A percentile compares a stretch with the other conserved stretches of the same genome.
Evolutionary conservation across 2,113 vertebrate species (phyloP).

Genomic region (Seriola dumerili): DNA sequence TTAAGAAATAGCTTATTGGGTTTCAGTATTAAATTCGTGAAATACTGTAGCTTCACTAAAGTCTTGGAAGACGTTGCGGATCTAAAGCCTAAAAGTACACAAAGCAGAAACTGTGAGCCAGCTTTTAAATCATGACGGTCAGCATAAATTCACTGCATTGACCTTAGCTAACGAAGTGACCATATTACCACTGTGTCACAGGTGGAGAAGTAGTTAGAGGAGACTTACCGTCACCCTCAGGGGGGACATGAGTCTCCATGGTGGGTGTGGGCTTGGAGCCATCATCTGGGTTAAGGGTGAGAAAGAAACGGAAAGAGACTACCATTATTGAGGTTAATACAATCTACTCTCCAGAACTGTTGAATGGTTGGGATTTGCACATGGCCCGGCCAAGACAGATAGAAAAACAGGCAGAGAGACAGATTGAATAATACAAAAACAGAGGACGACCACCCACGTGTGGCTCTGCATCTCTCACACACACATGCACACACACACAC

Average conservation of each 20-base stretch:
- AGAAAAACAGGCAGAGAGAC: conserved; percentile 52
- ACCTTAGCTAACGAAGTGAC: not conserved
- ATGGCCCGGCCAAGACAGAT: conserved; percentile 90
- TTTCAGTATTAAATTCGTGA: conserved; percentile 20
- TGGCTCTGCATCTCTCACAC: conserved; percentile 24
- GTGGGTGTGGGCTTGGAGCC: conserved; percentile 97
- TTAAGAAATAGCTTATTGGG: not conserved
- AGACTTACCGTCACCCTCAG: conserved; percentile 93
- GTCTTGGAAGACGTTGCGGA: not conserved
- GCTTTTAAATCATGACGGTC: not conserved
- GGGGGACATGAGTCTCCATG: conserved; percentile 91
- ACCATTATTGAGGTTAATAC: conserved; percentile 99
- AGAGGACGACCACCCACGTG: conserved; percentile 49
- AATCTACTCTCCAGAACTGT: conserved; percentile 99
- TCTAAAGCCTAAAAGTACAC: not conserved
- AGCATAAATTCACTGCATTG: not conserved
- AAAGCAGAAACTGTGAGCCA: not conserved
- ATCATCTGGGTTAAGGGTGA: conserved; percentile 99
- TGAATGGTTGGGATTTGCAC: conserved; percentile 99
- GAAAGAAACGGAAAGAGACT: conserved; percentile 99
- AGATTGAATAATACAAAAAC: conserved; percentile 44
- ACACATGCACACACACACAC: not conserved
- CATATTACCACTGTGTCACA: not conserved
- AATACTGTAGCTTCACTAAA: not conserved
- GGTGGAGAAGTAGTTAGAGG: not conserved